phyloP scores from a whole-genome alignment of 2,888 invertebrate species.

The Agriopis aurantiaria region DNA sequence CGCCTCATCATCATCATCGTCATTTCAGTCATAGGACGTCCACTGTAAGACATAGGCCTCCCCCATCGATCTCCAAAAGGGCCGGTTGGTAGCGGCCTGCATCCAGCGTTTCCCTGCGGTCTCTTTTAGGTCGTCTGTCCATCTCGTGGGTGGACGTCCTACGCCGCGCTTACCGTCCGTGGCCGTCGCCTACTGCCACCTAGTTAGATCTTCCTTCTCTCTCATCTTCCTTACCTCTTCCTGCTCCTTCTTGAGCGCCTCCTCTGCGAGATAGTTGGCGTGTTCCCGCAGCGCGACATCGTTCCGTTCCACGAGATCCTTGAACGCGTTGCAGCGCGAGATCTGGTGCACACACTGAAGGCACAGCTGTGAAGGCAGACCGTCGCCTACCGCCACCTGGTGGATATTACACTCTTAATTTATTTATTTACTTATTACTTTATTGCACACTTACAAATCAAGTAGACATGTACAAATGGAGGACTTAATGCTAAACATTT shows the following conservation, averaged over 20 bases:
- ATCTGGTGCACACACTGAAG: conserved; percentile 89
- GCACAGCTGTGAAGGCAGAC: conserved; percentile 87
- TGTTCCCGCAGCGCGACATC: conserved; percentile 85
- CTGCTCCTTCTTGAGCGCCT: conserved; percentile 59
- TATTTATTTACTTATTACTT: too few species aligned
- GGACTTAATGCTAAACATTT: too few species aligned
- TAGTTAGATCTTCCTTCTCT: background rate
- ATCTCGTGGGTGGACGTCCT: background rate
- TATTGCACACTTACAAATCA: too few species aligned
- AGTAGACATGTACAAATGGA: too few species aligned
- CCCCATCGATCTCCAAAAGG: too few species aligned
- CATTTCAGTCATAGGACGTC: too few species aligned
- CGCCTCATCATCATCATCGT: background rate
- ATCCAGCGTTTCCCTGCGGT: too few species aligned
- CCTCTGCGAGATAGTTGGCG: conserved; percentile 62
- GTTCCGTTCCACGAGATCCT: conserved; percentile 86
- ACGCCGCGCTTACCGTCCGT: background rate
- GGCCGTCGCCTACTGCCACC: background rate
- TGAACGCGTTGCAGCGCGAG: conserved; percentile 88
- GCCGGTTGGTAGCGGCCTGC: too few species aligned
- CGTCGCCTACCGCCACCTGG: conserved; percentile 86
- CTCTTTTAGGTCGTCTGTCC: too few species aligned
- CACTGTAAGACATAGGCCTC: too few species aligned
- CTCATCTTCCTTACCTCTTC: conserved; percentile 55
- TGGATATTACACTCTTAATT: too few species aligned